Base-by-base conservation (phyloP, 2,113 vertebrate species). In the Calyptommatus sinebrachiatus region DNA sequence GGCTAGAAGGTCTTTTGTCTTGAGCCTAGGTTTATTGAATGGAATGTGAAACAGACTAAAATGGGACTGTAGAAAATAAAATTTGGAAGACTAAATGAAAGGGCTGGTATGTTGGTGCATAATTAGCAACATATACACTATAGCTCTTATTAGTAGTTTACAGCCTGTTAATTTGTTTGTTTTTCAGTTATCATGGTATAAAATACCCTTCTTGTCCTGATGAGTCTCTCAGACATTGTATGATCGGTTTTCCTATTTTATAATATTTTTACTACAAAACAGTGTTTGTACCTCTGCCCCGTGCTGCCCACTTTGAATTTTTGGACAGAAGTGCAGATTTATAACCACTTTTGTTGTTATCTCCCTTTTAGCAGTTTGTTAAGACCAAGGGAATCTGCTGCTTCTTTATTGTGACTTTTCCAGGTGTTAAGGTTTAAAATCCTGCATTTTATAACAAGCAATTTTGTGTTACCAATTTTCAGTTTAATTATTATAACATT, bases 401-500 rank as follows among this genome's bases (percentile, higher is more conserved):
- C 78, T 73, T 75, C 71, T 81, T 0, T 60, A 86, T 75, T 77
- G 66, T 78, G 83, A 74, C 73, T 82, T 76, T 83, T 80, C 80
- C 7, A 71, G 67, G 61, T 24, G 60, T 65, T 80, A 80, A 80
- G 83, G 70, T 71, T 0, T 81, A 80, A 92, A 91, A 88, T 83
- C 50, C 87, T 89, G 84, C 86, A 89, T 94, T 79, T 76, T 90
- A 90, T 90, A 92, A 93, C 88, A 87, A 83, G 92, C 90, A 86
- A 95, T 89, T 87, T 89, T 90, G 85, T 94, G 87, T 87, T 91
- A 94, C 89, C 84, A 86, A 65, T 93, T 94, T 81, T 91, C 69
- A 91, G 87, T 93, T 91, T 85, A 95, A 90, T 92, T 92, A 93
- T 94, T 91, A 73, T 95, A 95, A 93, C 93, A 95, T 93, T 91